These are phyloP conservation scores for Vollenhovia emeryi DNA, from an alignment of 1,140 invertebrate species.

Conservation along the genomic window DNA sequence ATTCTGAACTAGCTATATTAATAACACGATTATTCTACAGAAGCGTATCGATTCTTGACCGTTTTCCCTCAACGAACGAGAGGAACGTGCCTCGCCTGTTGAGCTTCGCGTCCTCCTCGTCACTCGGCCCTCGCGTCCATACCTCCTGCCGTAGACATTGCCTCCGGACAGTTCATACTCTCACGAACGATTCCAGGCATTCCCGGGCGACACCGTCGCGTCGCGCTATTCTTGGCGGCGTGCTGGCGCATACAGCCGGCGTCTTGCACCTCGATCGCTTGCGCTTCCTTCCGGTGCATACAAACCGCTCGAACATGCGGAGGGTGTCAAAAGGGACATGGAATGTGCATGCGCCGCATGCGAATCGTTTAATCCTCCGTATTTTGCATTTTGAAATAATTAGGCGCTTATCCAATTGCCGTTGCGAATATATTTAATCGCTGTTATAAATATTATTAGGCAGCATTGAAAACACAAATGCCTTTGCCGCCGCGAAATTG, in stretches of 20 bases:
- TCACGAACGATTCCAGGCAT: conserved; percentile 74
- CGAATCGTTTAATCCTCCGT: not conserved
- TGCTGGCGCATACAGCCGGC: conserved; percentile 67
- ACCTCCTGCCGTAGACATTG: conserved; percentile 1
- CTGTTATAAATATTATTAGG: not conserved
- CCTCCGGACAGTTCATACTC: conserved; percentile 53
- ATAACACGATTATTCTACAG: conserved; percentile 6
- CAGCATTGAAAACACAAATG: not conserved
- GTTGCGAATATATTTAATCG: not conserved
- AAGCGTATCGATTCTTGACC: conserved; percentile 11
- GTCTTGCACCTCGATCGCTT: conserved; percentile 60
- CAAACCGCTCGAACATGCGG: conserved; percentile 69
- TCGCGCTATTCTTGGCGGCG: conserved; percentile 74
- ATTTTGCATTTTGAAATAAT: not conserved
- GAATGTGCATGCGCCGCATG: not conserved
- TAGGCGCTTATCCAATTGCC: not conserved
- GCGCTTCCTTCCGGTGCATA: conserved; percentile 76
- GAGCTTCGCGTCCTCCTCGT: not conserved
- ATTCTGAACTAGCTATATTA: not conserved
- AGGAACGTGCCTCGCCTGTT: conserved; percentile 35
- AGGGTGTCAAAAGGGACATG: conserved; percentile 67
- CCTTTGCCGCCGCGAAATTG: not conserved
- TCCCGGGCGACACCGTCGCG: conserved; percentile 60
- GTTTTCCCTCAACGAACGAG: conserved; percentile 27
- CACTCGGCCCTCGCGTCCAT: conserved; percentile 54